Evolutionary conservation across 2,113 vertebrate species (phyloP).

Genomic region (Hymenochirus boettgeri): DNA sequence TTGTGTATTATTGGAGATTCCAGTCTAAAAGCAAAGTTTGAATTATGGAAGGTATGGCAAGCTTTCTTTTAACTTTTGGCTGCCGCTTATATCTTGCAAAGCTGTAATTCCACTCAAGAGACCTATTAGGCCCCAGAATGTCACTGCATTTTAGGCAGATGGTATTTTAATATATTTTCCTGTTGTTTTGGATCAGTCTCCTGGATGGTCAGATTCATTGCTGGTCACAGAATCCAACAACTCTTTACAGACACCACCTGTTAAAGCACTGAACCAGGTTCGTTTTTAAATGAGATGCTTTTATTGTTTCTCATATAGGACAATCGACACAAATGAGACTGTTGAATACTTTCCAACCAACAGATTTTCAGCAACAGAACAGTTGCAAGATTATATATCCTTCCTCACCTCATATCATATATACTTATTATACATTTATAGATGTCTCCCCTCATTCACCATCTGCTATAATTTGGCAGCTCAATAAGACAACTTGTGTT

Average conservation of each 20-base stretch:
- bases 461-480: conserved; percentile 39
- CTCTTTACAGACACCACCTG: conserved; percentile 29
- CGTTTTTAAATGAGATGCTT: conserved; percentile 35
- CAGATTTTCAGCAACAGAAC: conserved; percentile 44
- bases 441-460: conserved; percentile 23
- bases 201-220: conserved; percentile 37
- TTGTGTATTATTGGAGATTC: neutral
- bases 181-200: conserved; percentile 30
- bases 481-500: conserved; percentile 24
- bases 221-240: conserved; percentile 34
- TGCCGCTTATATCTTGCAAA: neutral
- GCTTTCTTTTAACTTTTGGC: conserved; percentile 18
- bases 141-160: conserved; percentile 26
- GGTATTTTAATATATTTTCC: conserved; percentile 37
- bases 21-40: conserved; percentile 5
- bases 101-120: conserved; percentile 31
- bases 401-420: conserved; percentile 15
- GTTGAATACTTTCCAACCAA: conserved; percentile 35
- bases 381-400: conserved; percentile 31
- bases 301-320: conserved; percentile 37
- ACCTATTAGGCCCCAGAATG: neutral
- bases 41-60: conserved; percentile 10
- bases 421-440: conserved; percentile 7
- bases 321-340: conserved; percentile 35
- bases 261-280: conserved; percentile 27